Conservation (phyloP, 2,113 vertebrate genomes). For the Daphoenositta chrysoptera region DNA sequence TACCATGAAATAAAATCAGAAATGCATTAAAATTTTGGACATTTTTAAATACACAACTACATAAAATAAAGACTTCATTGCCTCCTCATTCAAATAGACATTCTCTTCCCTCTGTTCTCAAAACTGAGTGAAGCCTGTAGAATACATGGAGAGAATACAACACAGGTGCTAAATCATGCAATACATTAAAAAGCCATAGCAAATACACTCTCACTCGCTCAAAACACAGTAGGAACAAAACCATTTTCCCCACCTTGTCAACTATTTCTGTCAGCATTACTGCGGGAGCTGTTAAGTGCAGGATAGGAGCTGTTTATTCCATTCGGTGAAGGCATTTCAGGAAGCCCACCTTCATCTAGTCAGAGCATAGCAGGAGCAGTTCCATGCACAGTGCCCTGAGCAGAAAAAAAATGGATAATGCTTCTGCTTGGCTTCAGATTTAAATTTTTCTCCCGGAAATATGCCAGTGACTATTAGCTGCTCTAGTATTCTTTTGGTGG, state of each 20-base stretch:
- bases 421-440: conserved; percentile 41
- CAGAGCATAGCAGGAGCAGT: conserved; percentile 27
- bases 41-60: neutral
- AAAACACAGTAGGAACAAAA: neutral
- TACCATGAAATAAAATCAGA: neutral
- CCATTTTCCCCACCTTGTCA: conserved; percentile 51
- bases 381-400: conserved; percentile 18
- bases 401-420: conserved; percentile 29
- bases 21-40: neutral
- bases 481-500: conserved; percentile 60
- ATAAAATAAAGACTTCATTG: neutral
- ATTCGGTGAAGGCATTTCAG: conserved; percentile 6
- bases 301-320: conserved; percentile 23
- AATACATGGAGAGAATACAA: neutral
- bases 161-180: neutral
- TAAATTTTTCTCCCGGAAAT: conserved; percentile 47
- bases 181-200: neutral
- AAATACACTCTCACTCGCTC: neutral
- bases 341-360: conserved; percentile 52
- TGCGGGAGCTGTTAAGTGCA: neutral
- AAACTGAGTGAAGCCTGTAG: neutral
- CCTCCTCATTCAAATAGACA: neutral
- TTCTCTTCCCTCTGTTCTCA: neutral
- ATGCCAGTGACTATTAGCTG: conserved; percentile 49
- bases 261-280: conserved; percentile 60